Base-by-base conservation (phyloP, 2,797 vertebrate genomes). In the Leptatherina wallacei region DNA sequence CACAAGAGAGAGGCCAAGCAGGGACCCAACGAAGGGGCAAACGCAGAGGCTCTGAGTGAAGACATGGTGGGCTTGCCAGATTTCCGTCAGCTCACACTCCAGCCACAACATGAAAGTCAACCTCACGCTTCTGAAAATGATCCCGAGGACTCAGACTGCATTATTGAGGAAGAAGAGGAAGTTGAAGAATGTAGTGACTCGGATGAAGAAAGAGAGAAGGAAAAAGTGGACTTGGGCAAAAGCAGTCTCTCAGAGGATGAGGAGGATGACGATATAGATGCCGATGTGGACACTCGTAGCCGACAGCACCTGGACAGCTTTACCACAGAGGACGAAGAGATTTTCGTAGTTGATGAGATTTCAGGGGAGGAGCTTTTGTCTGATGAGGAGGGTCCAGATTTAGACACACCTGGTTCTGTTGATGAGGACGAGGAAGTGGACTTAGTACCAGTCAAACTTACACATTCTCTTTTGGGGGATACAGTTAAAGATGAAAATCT, bases 321-420 rank as follows among this genome's bases (percentile, higher is more conserved):
- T 44, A 93, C 88, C 85, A 88, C 91, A 44, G 95, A 95, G 72
- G 93, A 93, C 2, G 93, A 95, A 70, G 95, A 96, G 5, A 88
- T 95, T 64, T 95, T 92, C 65, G 92, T 85, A 2, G 83, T 88
- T 0, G 96, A 90, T 1, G 91, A 94, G 60, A 94, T 93, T 52
- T 97, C 95, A 35, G 95, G 94, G 55, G 95, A 96, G 32, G 94
- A 96, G 56, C 92, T 90, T 14, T 73, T 95, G 14, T 97, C 96
- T 61, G 97, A 97, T 58, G 94, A 95, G 64, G 96, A 96, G 30
- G 91, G 92, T 59, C 91, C 85, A 3, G 89, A 88, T 79, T 69
- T 91, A 49, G 91, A 91, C 75, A 89, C 84, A 13, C 89, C 86
- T 63, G 85, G 73, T 61, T 87, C 86, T 51, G 4, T 87, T 88